Evolutionary conservation across 2,113 vertebrate species (phyloP).

Genomic region (Phyllostomus hastatus): DNA sequence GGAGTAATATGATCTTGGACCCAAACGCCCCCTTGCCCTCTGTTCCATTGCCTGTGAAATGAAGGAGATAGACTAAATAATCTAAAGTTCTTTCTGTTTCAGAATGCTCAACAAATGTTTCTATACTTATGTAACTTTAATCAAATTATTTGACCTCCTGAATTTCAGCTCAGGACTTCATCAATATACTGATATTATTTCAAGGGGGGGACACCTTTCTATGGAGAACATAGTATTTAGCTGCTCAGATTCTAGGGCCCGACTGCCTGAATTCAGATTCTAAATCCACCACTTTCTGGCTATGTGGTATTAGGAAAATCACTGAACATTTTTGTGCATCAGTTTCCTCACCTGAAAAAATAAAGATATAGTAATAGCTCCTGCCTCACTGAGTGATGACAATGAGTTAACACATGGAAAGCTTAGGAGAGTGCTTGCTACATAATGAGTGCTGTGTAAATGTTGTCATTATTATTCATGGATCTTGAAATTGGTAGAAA

Average conservation of each 20-base stretch:
- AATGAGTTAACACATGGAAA: background rate
- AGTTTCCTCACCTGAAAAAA: background rate
- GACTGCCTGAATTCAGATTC: background rate
- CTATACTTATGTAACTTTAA: background rate
- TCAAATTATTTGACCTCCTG: background rate
- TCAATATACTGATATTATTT: background rate
- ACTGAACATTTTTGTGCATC: background rate
- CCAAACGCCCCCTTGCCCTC: background rate
- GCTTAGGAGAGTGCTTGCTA: background rate
- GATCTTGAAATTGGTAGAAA: conserved; percentile 1
- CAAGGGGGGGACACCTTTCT: background rate
- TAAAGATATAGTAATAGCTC: background rate
- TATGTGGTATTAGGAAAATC: background rate
- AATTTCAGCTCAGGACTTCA: background rate
- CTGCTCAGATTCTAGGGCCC: background rate
- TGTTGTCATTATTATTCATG: background rate
- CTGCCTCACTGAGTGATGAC: background rate
- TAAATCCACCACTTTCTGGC: background rate
- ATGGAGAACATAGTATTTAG: background rate
- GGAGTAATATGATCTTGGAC: background rate
- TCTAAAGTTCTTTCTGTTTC: background rate
- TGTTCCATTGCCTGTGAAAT: background rate
- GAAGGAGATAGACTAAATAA: background rate
- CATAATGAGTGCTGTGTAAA: background rate
- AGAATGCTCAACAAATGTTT: background rate